phyloP scores from a whole-genome alignment of 2,888 invertebrate genomes.

The Spisula subtruncata region DNA sequence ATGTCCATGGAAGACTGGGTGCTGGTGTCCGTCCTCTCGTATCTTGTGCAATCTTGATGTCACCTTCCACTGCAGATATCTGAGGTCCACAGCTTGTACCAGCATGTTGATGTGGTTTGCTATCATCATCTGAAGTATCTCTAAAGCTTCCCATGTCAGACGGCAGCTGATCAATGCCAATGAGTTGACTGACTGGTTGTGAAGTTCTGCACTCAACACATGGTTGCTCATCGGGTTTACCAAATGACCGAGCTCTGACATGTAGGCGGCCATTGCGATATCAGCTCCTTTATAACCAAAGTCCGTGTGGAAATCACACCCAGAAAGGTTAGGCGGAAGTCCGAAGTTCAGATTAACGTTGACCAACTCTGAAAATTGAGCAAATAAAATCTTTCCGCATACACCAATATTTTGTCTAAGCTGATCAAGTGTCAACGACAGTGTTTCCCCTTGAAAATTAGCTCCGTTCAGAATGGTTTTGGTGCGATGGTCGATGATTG shows the following conservation, averaged over 20 bases:
- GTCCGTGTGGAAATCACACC: slow-evolving; percentile 71
- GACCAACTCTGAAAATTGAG: slow-evolving; percentile 77
- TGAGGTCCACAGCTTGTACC: slow-evolving; percentile 45
- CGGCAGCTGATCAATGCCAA: slow-evolving; percentile 74
- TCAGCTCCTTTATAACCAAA: slow-evolving; percentile 80
- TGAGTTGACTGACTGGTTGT: slow-evolving; percentile 80
- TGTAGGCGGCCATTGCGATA: slow-evolving; percentile 77
- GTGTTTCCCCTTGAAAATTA: slow-evolving; percentile 51
- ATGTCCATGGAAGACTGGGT: background rate
- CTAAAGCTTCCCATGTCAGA: slow-evolving; percentile 59
- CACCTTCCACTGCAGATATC: slow-evolving; percentile 34
- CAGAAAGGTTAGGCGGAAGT: slow-evolving; percentile 76
- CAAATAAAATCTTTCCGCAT: slow-evolving; percentile 78
- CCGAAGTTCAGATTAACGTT: slow-evolving; percentile 72
- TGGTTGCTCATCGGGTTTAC: slow-evolving; percentile 76
- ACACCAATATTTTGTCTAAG: slow-evolving; percentile 75
- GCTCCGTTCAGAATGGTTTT: slow-evolving; percentile 42
- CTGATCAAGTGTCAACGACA: slow-evolving; percentile 72
- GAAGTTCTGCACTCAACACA: slow-evolving; percentile 77
- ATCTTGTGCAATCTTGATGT: background rate
- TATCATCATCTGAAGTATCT: slow-evolving; percentile 77
- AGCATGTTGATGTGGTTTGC: slow-evolving; percentile 50
- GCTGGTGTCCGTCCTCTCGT: background rate
- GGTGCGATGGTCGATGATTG: slow-evolving; percentile 56
- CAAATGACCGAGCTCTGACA: slow-evolving; percentile 75